A percentile compares a stretch with the other conserved stretches of the same genome.
Conservation (phyloP, 1,140 invertebrate species). For the Bombus superbus region DNA sequence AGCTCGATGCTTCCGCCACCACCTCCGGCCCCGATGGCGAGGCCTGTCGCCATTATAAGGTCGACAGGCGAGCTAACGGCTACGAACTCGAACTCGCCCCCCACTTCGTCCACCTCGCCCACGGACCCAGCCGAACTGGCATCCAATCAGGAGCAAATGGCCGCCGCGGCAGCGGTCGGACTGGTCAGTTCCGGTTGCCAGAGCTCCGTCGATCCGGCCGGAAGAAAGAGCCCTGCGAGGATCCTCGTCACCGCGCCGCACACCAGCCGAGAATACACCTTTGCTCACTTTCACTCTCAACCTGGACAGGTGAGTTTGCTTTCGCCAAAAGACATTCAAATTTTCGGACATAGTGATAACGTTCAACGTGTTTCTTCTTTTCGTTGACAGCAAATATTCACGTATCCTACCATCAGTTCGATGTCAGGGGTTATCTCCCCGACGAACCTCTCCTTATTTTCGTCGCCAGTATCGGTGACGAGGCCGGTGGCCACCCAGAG, state of each 20-base stretch:
- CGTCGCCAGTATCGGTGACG: conserved; percentile 90
- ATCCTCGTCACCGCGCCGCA: conserved; percentile 81
- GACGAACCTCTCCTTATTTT: conserved; percentile 94
- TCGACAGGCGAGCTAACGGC: conserved; percentile 88
- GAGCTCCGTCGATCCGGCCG: conserved; percentile 81
- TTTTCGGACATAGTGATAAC: no score
- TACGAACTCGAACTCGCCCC: conserved; percentile 84
- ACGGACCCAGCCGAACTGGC: conserved; percentile 77
- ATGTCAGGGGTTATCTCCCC: conserved; percentile 95
- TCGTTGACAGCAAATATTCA: conserved; percentile 89
- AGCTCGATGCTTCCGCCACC: conserved; percentile 96
- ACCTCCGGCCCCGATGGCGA: conserved; percentile 97
- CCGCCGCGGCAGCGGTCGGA: conserved; percentile 75
- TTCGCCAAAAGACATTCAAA: not conserved
- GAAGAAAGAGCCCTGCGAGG: conserved; percentile 81
- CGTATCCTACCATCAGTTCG: conserved; percentile 91
- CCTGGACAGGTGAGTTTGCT: conserved; percentile 89
- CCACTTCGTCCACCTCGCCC: conserved; percentile 86
- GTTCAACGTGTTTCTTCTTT: not conserved
- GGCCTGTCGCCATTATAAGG: conserved; percentile 97
- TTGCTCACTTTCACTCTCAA: conserved; percentile 95
- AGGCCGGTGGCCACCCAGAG: conserved; percentile 85
- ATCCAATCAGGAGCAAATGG: conserved; percentile 79
- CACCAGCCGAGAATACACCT: conserved; percentile 89
- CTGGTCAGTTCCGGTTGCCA: conserved; percentile 81